A percentile compares a stretch with the other conserved stretches of the same genome.
phyloP scores from a whole-genome alignment of 1,140 invertebrate genomes.

The Caenorhabditis tropicalis region DNA sequence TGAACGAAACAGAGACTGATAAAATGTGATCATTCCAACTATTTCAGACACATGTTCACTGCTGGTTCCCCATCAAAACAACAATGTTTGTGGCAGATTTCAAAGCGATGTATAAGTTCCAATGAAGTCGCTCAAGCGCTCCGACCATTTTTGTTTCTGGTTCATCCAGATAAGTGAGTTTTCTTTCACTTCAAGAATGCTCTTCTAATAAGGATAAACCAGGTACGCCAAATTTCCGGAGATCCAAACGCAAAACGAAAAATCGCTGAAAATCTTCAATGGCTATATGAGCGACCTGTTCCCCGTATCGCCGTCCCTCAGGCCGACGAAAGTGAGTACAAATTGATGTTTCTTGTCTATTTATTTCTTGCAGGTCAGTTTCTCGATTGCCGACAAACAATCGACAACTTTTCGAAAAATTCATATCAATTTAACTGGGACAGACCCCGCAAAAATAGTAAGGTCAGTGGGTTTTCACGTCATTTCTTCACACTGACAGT shows the following conservation, averaged over 20 bases:
- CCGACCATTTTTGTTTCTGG: slow-evolving; percentile 49
- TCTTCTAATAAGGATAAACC: not conserved
- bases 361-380: slow-evolving; percentile 27
- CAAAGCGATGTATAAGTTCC: slow-evolving; percentile 26
- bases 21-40: slow-evolving; percentile 4
- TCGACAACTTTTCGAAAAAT: slow-evolving; percentile 49
- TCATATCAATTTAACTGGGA: slow-evolving; percentile 48
- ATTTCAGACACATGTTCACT: slow-evolving; percentile 40
- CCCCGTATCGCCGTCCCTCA: slow-evolving; percentile 37
- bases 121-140: slow-evolving; percentile 42
- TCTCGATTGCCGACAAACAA: slow-evolving; percentile 53
- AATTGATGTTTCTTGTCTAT: not conserved
- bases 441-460: slow-evolving; percentile 53
- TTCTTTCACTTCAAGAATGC: not conserved
- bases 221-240: slow-evolving; percentile 48
- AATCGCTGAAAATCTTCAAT: slow-evolving; percentile 55
- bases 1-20: slow-evolving; percentile 1
- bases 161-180: slow-evolving; percentile 47
- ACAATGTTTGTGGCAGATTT: not conserved
- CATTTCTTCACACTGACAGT: not conserved
- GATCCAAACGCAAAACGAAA: slow-evolving; percentile 50
- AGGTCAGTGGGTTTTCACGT: slow-evolving; percentile 40
- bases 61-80: slow-evolving; percentile 18
- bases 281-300: slow-evolving; percentile 56
- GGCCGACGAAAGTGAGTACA: slow-evolving; percentile 37